Conservation (phyloP, 2,113 vertebrate genomes). For the Okapia johnstoni region DNA sequence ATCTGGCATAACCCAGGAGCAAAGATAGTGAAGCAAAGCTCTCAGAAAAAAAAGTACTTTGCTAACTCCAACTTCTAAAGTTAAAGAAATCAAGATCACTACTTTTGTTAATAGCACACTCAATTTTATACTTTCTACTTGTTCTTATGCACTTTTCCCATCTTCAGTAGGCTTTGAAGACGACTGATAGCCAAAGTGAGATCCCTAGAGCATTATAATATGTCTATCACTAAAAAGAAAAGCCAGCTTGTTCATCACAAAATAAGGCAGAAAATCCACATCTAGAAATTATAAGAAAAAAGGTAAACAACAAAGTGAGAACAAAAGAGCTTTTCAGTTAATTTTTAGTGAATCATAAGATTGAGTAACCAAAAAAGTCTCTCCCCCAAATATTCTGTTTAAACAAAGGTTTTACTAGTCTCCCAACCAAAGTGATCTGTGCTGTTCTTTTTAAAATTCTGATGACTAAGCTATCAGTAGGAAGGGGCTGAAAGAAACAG, state of each 20-base stretch:
- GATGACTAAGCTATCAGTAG: neutral
- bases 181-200: neutral
- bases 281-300: neutral
- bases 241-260: conserved; percentile 28
- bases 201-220: conserved; percentile 2
- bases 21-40: neutral
- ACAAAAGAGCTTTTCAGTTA: conserved; percentile 9
- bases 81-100: neutral
- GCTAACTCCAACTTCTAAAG: neutral
- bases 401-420: neutral
- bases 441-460: conserved; percentile 13
- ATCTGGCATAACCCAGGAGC: neutral
- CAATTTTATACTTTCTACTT: neutral
- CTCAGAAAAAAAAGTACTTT: neutral
- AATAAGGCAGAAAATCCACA: conserved; percentile 40
- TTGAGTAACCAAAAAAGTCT: neutral
- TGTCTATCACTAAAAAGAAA: neutral
- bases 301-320: neutral
- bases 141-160: neutral
- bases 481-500: neutral
- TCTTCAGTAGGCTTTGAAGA: conserved; percentile 30
- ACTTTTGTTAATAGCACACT: neutral
- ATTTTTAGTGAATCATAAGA: conserved; percentile 14
- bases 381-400: neutral
- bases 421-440: neutral